phyloP scores from a whole-genome alignment of 2,888 invertebrate species.

The Netelia inedita region DNA sequence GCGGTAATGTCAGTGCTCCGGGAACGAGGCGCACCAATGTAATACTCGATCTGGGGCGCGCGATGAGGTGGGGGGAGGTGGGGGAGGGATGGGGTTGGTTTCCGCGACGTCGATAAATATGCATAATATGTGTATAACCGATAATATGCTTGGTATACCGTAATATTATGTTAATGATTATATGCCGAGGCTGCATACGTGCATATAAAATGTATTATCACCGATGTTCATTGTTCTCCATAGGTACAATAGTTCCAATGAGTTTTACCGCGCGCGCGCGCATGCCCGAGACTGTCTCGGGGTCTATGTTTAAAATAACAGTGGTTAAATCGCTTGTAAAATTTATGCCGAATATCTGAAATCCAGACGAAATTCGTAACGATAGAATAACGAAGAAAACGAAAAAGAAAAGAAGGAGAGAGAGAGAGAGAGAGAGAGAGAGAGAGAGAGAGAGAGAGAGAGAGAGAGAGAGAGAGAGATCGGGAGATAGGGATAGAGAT shows the following conservation, averaged over 20 bases:
- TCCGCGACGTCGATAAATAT: slow-evolving; percentile 57
- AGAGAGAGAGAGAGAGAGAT: slow-evolving; percentile 16
- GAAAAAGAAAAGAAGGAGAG: slow-evolving; percentile 11
- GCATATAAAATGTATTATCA: slow-evolving; percentile 65
- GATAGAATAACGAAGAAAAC: slow-evolving; percentile 12
- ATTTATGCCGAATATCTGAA: slow-evolving; percentile 38
- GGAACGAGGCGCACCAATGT: slow-evolving; percentile 16
- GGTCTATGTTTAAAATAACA: slow-evolving; percentile 6
- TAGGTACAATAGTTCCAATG: slow-evolving; percentile 15
- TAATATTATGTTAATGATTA: slow-evolving; percentile 65
- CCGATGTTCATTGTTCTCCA: slow-evolving; percentile 54
- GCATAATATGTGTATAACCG: slow-evolving; percentile 59
- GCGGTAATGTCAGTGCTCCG: slow-evolving; percentile 38
- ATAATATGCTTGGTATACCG: slow-evolving; percentile 56
- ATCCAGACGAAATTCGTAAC: slow-evolving; percentile 19
- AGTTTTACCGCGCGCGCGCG: neutral
- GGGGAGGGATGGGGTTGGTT: slow-evolving; percentile 13
- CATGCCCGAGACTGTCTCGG: too few species aligned
- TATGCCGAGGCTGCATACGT: slow-evolving; percentile 54
- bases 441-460: neutral
- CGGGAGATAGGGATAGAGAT: neutral
- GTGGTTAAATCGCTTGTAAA: slow-evolving; percentile 7
- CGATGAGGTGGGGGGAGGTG: neutral
- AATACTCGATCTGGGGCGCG: slow-evolving; percentile 30
- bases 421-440: slow-evolving; percentile 21